Percentiles rank a stretch among this genome's conserved stretches.
These are phyloP conservation scores for Auanema freiburgensis DNA, from an alignment of 2,888 invertebrate genomes.

Conservation along the genomic window DNA sequence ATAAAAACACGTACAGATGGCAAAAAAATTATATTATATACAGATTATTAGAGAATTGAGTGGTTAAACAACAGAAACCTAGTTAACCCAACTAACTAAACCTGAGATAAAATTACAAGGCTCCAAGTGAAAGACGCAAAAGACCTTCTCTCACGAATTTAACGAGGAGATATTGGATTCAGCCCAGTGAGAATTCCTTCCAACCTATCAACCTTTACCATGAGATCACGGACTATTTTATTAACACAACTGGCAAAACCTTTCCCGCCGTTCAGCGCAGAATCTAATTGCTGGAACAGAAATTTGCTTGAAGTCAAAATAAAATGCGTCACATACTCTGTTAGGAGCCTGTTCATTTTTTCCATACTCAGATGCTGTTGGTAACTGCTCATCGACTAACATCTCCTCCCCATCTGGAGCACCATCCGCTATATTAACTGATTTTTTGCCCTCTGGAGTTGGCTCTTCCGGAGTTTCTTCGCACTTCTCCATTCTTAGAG, in stretches of 20 bases:
- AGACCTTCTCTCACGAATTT: too few relatives aligned
- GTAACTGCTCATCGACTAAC: not conserved
- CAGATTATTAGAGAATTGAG: too few relatives aligned
- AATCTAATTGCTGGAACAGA: not conserved
- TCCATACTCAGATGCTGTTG: not conserved
- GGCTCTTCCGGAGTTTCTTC: slow-evolving; percentile 34
- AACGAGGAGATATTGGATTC: not conserved
- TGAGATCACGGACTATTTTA: slow-evolving; percentile 19
- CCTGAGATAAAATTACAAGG: too few relatives aligned
- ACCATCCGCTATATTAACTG: not conserved
- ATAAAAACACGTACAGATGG: too few relatives aligned
- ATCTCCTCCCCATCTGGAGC: not conserved
- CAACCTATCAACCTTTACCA: slow-evolving; percentile 21
- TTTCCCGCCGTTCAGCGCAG: slow-evolving; percentile 1
- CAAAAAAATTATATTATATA: too few relatives aligned
- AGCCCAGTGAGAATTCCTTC: slow-evolving; percentile 9
- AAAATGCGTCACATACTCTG: not conserved
- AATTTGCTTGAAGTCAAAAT: not conserved
- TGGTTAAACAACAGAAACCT: too few relatives aligned
- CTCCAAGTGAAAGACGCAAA: too few relatives aligned
- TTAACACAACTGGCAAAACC: slow-evolving; percentile 19
- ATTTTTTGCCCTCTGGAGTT: slow-evolving; percentile 17
- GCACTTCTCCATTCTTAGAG: slow-evolving; percentile 30
- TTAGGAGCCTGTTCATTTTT: not conserved
- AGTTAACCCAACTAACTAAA: too few relatives aligned